phyloP scores from a whole-genome alignment of 2,113 vertebrate genomes.

The Pelmatolapia mariae region DNA sequence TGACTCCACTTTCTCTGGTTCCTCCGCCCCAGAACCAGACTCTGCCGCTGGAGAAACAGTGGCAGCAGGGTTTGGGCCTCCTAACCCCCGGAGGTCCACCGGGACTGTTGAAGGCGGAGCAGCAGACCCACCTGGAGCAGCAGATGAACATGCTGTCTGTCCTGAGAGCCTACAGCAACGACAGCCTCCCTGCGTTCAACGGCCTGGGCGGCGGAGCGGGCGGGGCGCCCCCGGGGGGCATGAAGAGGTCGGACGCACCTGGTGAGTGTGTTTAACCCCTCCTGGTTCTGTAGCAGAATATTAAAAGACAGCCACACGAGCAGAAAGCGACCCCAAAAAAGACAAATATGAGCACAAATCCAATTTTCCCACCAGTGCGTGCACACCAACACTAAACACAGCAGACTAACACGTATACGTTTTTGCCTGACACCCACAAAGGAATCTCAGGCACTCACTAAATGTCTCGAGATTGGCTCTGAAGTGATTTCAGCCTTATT shows the following conservation, averaged over 20 bases:
- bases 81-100: conserved; percentile 78
- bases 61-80: conserved; percentile 82
- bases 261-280: conserved; percentile 80
- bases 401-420: conserved; percentile 35
- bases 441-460: conserved; percentile 51
- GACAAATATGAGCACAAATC: conserved; percentile 21
- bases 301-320: background rate
- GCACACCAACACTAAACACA: conserved; percentile 14
- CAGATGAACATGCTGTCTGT: conserved; percentile 97
- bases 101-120: conserved; percentile 84
- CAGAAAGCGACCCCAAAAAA: background rate
- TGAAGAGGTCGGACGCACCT: conserved; percentile 95
- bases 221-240: conserved; percentile 73
- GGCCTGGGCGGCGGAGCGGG: conserved; percentile 82
- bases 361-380: conserved; percentile 16
- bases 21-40: conserved; percentile 67
- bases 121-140: conserved; percentile 88
- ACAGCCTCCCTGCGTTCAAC: conserved; percentile 91
- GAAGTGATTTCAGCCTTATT: conserved; percentile 79
- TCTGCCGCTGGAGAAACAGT: conserved; percentile 83
- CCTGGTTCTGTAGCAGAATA: background rate
- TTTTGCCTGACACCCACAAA: conserved; percentile 53
- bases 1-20: conserved; percentile 34
- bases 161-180: conserved; percentile 94
- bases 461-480: conserved; percentile 68